phyloP scores from a whole-genome alignment of 2,888 invertebrate genomes.

The Gnatocerus cornutus region DNA sequence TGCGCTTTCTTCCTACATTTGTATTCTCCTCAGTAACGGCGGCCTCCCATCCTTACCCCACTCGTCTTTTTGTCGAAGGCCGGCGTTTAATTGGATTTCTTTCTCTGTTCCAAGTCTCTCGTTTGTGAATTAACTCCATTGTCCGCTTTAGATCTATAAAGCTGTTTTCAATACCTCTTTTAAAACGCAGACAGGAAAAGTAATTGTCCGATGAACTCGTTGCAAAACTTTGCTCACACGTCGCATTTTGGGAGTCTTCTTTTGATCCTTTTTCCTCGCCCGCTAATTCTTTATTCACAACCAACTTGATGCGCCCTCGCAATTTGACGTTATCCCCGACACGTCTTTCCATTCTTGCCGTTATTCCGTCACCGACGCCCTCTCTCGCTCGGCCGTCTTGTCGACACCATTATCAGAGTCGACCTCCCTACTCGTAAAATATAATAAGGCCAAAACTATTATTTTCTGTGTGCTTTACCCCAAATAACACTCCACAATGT shows the following conservation, averaged over 20 bases:
- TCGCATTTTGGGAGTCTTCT: neutral
- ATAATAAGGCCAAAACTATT: slow-evolving; percentile 65
- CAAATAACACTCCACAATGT: slow-evolving; percentile 57
- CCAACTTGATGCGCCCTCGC: slow-evolving; percentile 15
- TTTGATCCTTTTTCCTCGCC: neutral
- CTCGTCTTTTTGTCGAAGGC: slow-evolving; percentile 61
- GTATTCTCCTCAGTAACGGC: slow-evolving; percentile 62
- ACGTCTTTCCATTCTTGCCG: slow-evolving; percentile 28
- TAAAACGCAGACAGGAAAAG: slow-evolving; percentile 5
- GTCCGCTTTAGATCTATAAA: slow-evolving; percentile 57
- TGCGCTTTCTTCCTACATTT: slow-evolving; percentile 62
- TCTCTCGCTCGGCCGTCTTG: slow-evolving; percentile 52
- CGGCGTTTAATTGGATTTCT: slow-evolving; percentile 71
- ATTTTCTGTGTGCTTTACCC: slow-evolving; percentile 62
- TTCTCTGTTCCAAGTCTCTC: slow-evolving; percentile 66
- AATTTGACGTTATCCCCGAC: slow-evolving; percentile 23
- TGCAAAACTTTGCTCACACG: neutral
- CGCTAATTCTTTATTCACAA: slow-evolving; percentile 6
- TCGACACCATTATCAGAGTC: slow-evolving; percentile 60
- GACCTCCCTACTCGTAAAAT: slow-evolving; percentile 61
- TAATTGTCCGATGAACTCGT: slow-evolving; percentile 13
- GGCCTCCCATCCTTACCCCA: slow-evolving; percentile 53
- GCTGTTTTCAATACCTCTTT: slow-evolving; percentile 42
- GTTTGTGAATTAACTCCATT: slow-evolving; percentile 70
- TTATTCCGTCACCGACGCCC: neutral